Conservation (phyloP, 2,113 vertebrate species). For the Trogon surrucura region DNA sequence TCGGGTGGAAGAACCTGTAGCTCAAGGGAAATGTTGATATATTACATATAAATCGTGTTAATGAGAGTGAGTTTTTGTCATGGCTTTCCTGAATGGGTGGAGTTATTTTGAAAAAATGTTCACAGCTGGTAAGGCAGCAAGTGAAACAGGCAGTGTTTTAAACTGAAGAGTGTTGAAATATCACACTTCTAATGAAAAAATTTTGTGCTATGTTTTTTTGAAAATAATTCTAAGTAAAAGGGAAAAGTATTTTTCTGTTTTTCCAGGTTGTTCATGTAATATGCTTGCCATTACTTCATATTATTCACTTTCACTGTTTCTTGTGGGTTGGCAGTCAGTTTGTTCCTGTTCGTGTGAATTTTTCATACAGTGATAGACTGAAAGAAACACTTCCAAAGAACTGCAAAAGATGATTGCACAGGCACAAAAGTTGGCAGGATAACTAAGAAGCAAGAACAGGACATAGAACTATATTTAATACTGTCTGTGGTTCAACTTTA, state of each 20-base stretch:
- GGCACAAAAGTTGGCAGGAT: neutral
- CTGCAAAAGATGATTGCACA: neutral
- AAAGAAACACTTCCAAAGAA: neutral
- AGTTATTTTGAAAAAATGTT: neutral
- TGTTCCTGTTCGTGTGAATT: conserved; percentile 5
- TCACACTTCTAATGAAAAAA: neutral
- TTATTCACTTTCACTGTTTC: conserved; percentile 27
- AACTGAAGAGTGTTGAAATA: neutral
- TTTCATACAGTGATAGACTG: conserved; percentile 11
- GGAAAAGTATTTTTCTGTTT: neutral
- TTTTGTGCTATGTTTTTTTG: neutral
- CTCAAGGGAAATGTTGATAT: neutral
- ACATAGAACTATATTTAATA: neutral
- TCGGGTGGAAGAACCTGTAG: neutral
- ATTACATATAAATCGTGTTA: neutral
- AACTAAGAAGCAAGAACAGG: neutral
- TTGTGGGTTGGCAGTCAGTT: conserved; percentile 11
- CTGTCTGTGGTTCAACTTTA: neutral
- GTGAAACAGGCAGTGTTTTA: neutral
- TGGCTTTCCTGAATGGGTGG: neutral
- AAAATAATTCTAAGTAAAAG: neutral
- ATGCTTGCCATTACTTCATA: neutral
- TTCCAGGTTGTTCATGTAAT: neutral
- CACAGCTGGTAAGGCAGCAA: neutral
- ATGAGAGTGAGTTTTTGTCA: neutral